Evolutionary conservation across 2,888 invertebrate species (phyloP), one percentile per base, ranked within the genome.

Genomic region (Cabera pusaria): DNA sequence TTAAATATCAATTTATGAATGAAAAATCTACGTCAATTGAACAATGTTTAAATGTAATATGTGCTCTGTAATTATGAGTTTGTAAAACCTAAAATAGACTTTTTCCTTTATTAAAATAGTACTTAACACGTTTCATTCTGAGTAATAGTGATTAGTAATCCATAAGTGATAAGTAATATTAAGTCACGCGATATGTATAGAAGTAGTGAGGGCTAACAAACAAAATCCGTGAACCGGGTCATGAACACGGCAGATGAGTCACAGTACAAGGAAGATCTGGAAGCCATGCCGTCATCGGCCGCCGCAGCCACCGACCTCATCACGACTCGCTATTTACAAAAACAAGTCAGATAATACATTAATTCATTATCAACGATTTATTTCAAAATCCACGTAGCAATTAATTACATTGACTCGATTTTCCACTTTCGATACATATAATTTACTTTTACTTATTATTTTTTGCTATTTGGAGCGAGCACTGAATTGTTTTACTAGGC

Each of bases 181-280:
- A 26, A 34, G 17, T 43, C 24, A 53, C 52, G 41, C 47, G 58
- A 52, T 59, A 49, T 52, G 31, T 38, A 39, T 53, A 62, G 52
- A 63, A 56, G 58, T 49, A 61, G 53, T 59, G 52, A 58, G 67
- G 68, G 67, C 64, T 70, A 60, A 63, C 64, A 72, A 78, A 73
- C 72, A 71, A 77, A 85, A 81, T 77, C 72, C 67, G 67, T 68
- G 49, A 69, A 61, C 52, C 75, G 64, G 84, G 83, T 86, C 86
- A 86, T 84, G 86, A 86, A 57, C 74, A 63, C 45, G 60, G 51
- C 34, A 41, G 62, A 68, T 88, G 86, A 87, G 67, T 87, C 87
- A 87, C 59, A 50, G 27, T 68, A 77, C 67, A 65, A 84, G 84
- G 86, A 86, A 85, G 84, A 82, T 78, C 75, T 71, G 77, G 71